Conservation (phyloP, 2,113 vertebrate species). For the Anarhynchus alexandrinus region DNA sequence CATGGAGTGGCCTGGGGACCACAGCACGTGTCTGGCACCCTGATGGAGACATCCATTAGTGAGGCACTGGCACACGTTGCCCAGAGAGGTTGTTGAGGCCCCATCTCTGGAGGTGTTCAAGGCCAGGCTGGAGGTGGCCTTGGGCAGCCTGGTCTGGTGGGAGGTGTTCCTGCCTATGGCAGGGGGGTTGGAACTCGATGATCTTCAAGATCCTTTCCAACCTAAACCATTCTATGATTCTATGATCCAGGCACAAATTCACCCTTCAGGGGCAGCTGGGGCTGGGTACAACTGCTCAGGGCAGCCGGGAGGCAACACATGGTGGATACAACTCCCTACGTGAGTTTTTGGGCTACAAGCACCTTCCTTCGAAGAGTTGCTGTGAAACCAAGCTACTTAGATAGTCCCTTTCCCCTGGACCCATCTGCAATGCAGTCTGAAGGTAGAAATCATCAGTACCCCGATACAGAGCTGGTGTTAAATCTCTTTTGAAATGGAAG, state of each 20-base stretch:
- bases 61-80: no score
- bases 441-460: background rate
- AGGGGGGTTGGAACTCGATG: no score
- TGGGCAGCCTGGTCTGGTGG: no score
- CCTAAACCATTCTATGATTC: no score
- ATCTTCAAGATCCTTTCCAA: no score
- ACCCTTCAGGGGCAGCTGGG: background rate
- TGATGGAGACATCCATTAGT: background rate
- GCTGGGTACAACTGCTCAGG: background rate
- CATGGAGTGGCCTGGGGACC: background rate
- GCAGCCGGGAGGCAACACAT: background rate
- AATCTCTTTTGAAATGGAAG: background rate
- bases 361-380: background rate
- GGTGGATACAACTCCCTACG: background rate
- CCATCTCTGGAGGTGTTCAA: no score
- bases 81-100: no score
- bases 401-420: background rate
- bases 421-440: accelerated
- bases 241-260: background rate
- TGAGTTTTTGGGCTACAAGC: background rate
- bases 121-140: no score
- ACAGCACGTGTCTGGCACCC: background rate
- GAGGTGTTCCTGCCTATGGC: no score
- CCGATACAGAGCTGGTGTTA: background rate
- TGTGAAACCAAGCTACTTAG: background rate